A percentile compares a stretch with the other conserved stretches of the same genome.
Conservation (phyloP, 2,113 vertebrate species). For the Dromas ardeola region DNA sequence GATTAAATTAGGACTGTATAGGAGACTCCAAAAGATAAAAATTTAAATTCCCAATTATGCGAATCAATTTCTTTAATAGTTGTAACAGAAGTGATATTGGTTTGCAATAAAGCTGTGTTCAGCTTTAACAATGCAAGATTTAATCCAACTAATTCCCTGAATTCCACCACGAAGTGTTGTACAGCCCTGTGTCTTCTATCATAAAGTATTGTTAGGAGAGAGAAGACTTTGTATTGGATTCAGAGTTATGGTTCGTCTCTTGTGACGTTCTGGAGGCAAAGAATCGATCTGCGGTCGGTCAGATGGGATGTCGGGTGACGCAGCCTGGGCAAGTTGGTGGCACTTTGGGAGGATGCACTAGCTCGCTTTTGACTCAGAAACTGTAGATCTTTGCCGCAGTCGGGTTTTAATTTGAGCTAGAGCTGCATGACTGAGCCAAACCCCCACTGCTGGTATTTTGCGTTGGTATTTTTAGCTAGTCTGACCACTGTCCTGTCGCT, state of each 20-base stretch:
- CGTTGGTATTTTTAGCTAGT: not conserved
- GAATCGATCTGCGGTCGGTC: accelerated
- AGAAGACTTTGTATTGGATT: not conserved
- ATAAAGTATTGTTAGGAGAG: not conserved
- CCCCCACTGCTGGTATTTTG: not conserved
- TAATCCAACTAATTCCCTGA: not conserved
- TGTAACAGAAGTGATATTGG: not conserved
- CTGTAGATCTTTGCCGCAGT: not conserved
- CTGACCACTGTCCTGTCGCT: not conserved
- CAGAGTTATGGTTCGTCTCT: not conserved
- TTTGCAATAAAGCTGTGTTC: slow-evolving; percentile 23
- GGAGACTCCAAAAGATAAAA: slow-evolving; percentile 29
- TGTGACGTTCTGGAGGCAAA: not conserved
- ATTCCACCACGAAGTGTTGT: not conserved
- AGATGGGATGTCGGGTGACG: not conserved
- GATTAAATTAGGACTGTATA: not conserved
- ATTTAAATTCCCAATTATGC: slow-evolving; percentile 4
- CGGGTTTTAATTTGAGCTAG: not conserved
- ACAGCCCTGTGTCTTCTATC: not conserved
- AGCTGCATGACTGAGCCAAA: not conserved
- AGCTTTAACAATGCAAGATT: not conserved
- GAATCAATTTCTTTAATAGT: not conserved
- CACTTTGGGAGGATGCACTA: not conserved
- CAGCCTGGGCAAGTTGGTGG: not conserved
- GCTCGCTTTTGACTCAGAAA: not conserved